Percentiles rank a stretch among this genome's conserved stretches.
Conservation (phyloP, 2,113 vertebrate genomes). For the Jaculus jaculus region DNA sequence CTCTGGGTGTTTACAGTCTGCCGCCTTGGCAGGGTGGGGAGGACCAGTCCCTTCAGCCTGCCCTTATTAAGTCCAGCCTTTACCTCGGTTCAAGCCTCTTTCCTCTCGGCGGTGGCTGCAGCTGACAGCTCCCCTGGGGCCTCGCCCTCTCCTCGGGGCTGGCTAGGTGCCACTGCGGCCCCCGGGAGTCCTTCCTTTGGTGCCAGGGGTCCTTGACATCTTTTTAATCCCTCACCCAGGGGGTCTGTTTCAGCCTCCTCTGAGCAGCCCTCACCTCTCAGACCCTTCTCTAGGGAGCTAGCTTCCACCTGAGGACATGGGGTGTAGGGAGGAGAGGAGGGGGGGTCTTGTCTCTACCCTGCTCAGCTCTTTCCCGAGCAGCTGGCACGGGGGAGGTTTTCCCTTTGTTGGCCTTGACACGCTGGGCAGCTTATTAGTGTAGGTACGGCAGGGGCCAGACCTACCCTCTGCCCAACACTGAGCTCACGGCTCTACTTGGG, state of each 20-base stretch:
- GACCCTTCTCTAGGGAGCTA: slow-evolving; percentile 32
- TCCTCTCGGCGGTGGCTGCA: not conserved
- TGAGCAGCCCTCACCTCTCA: not conserved
- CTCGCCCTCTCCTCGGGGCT: not conserved
- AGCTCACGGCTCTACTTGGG: not conserved
- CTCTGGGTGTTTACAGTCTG: slow-evolving; percentile 63
- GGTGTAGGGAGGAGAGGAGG: not conserved
- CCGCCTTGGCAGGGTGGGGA: not conserved
- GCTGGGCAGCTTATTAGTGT: slow-evolving; percentile 61
- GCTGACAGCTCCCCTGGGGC: not conserved
- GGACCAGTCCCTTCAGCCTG: slow-evolving; percentile 15
- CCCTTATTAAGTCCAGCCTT: not conserved
- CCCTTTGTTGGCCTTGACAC: slow-evolving; percentile 30
- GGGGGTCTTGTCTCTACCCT: not conserved
- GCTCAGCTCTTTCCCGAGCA: not conserved
- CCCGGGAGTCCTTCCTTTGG: not conserved
- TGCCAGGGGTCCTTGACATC: not conserved
- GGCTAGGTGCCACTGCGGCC: not conserved
- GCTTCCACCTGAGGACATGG: not conserved
- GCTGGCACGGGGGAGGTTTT: slow-evolving; percentile 47
- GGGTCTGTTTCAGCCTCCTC: not conserved
- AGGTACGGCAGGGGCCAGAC: slow-evolving; percentile 55
- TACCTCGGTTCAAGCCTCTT: not conserved
- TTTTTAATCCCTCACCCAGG: slow-evolving; percentile 27
- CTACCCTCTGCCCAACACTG: slow-evolving; percentile 14